Conservation (phyloP, 2,888 invertebrate species). For the Teinopalpus imperialis region DNA sequence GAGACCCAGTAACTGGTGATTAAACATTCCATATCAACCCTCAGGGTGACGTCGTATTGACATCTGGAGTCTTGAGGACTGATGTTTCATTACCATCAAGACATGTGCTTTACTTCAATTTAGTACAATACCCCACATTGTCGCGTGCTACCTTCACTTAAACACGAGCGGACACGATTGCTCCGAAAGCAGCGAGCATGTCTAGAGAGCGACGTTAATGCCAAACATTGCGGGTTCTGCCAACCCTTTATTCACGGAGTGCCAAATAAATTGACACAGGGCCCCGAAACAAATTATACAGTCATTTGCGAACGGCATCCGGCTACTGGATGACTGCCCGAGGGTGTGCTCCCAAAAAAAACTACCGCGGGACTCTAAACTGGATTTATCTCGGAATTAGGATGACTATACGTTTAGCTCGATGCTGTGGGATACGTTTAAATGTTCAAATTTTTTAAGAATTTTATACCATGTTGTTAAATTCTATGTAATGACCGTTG, state of each 20-base stretch:
- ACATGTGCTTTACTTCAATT: too few species aligned
- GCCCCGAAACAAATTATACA: conserved; percentile 42
- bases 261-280: conserved; percentile 24
- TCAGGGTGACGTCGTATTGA: too few species aligned
- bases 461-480: too few species aligned
- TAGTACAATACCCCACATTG: too few species aligned
- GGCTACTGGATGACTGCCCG: conserved; percentile 33
- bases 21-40: too few species aligned
- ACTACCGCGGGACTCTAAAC: conserved; percentile 37
- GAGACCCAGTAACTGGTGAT: too few species aligned
- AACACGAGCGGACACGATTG: not conserved
- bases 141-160: too few species aligned
- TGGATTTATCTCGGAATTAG: conserved; percentile 41
- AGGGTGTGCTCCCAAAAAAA: conserved; percentile 34
- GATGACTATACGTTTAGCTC: conserved; percentile 4
- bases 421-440: too few species aligned
- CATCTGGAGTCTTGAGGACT: too few species aligned
- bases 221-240: not conserved
- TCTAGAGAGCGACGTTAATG: conserved; percentile 1
- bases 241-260: conserved; percentile 12
- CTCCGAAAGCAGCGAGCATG: not conserved
- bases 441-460: too few species aligned
- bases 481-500: too few species aligned
- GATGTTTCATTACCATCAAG: too few species aligned
- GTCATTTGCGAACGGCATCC: conserved; percentile 43